Evolutionary conservation across 1,140 invertebrate genomes (phyloP).

Genomic region (Neuroterus valhalla): DNA sequence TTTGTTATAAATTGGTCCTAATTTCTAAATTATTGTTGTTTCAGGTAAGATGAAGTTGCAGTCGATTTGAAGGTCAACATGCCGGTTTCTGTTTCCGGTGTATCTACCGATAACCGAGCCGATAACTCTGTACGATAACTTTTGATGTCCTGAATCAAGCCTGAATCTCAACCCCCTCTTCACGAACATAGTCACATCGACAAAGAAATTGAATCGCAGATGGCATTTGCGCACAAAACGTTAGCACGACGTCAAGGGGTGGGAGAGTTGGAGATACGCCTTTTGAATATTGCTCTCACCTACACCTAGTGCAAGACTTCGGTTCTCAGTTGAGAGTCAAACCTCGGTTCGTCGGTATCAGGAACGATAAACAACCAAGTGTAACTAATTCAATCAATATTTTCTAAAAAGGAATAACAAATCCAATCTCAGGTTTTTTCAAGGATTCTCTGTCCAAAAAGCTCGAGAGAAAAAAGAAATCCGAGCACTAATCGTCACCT

Average conservation of each 20-base stretch:
- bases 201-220: conserved; percentile 5
- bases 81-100: not conserved
- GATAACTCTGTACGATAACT: not conserved
- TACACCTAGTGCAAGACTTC: not conserved
- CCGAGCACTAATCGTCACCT: no score
- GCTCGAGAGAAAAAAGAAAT: no score
- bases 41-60: no score
- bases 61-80: no score
- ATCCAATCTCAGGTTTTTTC: no score
- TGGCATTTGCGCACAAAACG: conserved; percentile 11
- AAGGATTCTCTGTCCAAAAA: no score
- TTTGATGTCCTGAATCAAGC: not conserved
- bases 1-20: no score
- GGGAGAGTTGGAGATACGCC: conserved; percentile 28
- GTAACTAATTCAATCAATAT: no score
- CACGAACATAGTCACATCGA: not conserved
- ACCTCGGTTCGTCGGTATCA: not conserved
- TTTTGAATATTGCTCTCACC: conserved; percentile 15
- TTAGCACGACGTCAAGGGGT: not conserved
- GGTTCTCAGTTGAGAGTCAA: not conserved
- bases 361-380: no score
- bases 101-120: not conserved
- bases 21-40: no score
- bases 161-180: not conserved
- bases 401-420: no score